Evolutionary conservation across 2,888 invertebrate species (phyloP).

Genomic region (Schizotus pectinicornis): DNA sequence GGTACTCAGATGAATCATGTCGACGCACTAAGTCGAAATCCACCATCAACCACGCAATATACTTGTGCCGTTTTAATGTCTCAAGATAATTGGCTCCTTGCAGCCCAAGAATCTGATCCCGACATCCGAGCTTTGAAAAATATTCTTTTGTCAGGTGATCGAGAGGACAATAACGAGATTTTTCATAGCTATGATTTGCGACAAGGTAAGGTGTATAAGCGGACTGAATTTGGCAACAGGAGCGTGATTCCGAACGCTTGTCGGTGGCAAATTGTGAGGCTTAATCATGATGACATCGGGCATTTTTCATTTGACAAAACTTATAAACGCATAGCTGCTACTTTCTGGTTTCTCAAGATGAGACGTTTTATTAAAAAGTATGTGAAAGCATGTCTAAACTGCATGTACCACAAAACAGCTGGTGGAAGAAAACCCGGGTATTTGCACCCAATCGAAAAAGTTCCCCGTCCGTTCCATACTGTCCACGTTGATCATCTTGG

Average conservation of each 20-base stretch:
- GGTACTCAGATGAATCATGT: too few species aligned
- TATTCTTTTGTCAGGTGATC: constrained; percentile 4
- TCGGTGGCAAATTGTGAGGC: constrained; percentile 35
- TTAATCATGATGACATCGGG: constrained; percentile 41
- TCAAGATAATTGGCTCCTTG: constrained; percentile 25
- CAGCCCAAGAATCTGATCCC: constrained; percentile 18
- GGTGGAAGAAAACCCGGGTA: not conserved
- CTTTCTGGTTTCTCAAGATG: constrained; percentile 21
- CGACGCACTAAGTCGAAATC: constrained; percentile 23
- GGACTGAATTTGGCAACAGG: constrained; percentile 15
- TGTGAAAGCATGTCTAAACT: constrained; percentile 6
- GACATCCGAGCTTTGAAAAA: constrained; percentile 7
- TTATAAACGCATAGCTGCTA: constrained; percentile 6
- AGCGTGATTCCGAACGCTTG: constrained; percentile 34
- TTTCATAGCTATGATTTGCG: constrained; percentile 30
- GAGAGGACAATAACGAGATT: constrained; percentile 18
- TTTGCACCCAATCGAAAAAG: not conserved
- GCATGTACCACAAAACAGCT: not conserved
- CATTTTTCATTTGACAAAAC: constrained; percentile 43
- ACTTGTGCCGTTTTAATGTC: constrained; percentile 2
- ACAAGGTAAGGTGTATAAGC: constrained; percentile 26
- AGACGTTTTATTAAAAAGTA: constrained; percentile 9
- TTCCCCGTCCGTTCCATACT: not conserved
- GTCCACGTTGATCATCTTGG: constrained; percentile 2
- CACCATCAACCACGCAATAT: not conserved